These are phyloP conservation scores for Brotogeris chrysoptera DNA, from an alignment of 2,797 vertebrate species.

Conservation along the genomic window DNA sequence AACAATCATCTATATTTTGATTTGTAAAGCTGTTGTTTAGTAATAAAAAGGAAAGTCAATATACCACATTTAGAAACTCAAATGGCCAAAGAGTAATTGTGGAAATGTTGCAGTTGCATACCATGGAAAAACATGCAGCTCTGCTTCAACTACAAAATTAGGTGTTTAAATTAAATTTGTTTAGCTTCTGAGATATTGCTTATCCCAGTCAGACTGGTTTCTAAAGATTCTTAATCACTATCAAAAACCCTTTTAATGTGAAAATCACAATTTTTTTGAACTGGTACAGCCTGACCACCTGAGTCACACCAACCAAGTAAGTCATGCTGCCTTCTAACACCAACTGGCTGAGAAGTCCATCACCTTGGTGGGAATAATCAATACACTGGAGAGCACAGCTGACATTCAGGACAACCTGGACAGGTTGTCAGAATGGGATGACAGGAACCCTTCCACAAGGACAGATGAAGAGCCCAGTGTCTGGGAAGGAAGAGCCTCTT, in stretches of 20 bases:
- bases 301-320: neutral
- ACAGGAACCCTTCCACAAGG: neutral
- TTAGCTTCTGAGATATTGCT: neutral
- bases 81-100: neutral
- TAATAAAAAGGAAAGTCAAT: neutral
- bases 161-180: neutral
- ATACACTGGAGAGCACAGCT: accelerated
- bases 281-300: neutral
- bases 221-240: neutral
- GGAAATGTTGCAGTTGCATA: neutral
- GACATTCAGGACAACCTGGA: neutral
- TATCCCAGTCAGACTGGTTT: neutral
- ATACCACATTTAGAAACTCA: neutral
- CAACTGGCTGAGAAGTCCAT: neutral
- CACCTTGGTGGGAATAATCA: neutral
- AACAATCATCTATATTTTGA: neutral
- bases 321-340: neutral
- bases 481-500: neutral
- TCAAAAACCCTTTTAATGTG: neutral
- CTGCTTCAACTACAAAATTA: neutral
- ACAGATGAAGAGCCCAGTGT: neutral
- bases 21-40: neutral
- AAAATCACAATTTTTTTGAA: neutral
- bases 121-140: neutral
- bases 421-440: neutral